Evolutionary conservation across 2,888 invertebrate genomes (phyloP).

Genomic region (Myopa tessellatipennis): DNA sequence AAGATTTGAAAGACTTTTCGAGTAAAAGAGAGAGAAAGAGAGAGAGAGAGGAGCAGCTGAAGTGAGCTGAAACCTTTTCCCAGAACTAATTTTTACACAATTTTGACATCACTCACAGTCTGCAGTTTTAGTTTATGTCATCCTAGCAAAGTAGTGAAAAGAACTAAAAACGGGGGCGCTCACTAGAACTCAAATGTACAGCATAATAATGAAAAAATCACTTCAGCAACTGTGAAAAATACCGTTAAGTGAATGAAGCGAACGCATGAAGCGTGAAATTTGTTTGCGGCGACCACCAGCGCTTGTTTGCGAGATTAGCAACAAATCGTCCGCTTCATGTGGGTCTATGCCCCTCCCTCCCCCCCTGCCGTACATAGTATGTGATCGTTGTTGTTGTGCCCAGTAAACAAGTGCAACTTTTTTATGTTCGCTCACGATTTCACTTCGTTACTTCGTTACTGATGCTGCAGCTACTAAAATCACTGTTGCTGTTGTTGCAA

Average conservation of each 20-base stretch:
- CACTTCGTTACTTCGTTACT: background rate
- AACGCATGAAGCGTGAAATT: constrained; percentile 43
- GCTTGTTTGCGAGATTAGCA: background rate
- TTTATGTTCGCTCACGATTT: constrained; percentile 8
- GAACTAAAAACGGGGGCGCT: background rate
- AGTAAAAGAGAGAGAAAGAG: too few relatives aligned
- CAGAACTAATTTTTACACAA: too few relatives aligned
- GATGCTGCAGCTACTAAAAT: background rate
- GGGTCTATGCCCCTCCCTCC: background rate
- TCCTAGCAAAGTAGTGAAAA: background rate
- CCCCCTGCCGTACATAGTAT: background rate
- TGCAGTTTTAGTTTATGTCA: too few relatives aligned
- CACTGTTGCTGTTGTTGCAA: constrained; percentile 10
- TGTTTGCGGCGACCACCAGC: constrained; percentile 42
- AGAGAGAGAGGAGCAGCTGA: too few relatives aligned
- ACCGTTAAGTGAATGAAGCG: constrained; percentile 27
- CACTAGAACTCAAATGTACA: too few relatives aligned
- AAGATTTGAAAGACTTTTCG: too few relatives aligned
- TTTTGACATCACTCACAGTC: too few relatives aligned
- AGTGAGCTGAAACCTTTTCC: too few relatives aligned
- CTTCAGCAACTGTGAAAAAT: too few relatives aligned
- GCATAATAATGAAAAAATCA: too few relatives aligned
- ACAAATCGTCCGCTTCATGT: background rate
- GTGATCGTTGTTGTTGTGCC: background rate
- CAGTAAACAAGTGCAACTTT: background rate